These are phyloP conservation scores for Pristionchus exspectatus DNA, from an alignment of 2,888 invertebrate genomes.

Conservation along the genomic window DNA sequence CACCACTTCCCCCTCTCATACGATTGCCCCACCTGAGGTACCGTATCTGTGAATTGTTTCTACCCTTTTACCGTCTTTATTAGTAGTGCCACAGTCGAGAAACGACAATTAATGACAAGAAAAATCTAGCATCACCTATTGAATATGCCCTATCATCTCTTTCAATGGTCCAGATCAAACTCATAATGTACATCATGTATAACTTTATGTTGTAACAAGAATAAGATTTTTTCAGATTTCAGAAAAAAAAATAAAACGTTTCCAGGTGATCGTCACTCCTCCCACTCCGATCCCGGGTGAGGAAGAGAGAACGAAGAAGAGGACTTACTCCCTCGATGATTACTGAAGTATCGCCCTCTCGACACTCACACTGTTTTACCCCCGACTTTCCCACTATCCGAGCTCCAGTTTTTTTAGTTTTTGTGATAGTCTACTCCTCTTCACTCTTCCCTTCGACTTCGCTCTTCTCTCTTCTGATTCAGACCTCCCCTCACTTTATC, in stretches of 20 bases:
- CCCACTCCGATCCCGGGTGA: slow-evolving; percentile 23
- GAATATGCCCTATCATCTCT: no score
- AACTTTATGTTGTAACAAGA: no score
- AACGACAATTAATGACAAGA: no score
- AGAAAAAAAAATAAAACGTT: not conserved
- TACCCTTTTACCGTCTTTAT: no score
- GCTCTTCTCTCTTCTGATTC: not conserved
- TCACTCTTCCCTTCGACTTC: no score
- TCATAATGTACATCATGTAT: no score
- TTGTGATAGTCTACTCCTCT: not conserved
- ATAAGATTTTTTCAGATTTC: not conserved
- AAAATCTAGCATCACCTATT: no score
- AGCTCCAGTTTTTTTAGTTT: not conserved
- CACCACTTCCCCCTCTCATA: not conserved
- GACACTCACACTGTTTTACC: not conserved
- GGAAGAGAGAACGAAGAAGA: slow-evolving; percentile 32
- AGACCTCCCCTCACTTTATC: slow-evolving; percentile 13
- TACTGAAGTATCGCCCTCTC: not conserved
- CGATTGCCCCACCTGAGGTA: not conserved
- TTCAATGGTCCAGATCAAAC: no score
- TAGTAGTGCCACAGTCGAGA: no score
- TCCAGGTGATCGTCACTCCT: slow-evolving; percentile 24
- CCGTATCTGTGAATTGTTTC: not conserved
- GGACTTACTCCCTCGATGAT: not conserved
- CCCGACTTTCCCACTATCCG: not conserved